A percentile compares a stretch with the other conserved stretches of the same genome.
phyloP scores from a whole-genome alignment of 2,113 vertebrate species.

The Romanogobio albipinnatus region DNA sequence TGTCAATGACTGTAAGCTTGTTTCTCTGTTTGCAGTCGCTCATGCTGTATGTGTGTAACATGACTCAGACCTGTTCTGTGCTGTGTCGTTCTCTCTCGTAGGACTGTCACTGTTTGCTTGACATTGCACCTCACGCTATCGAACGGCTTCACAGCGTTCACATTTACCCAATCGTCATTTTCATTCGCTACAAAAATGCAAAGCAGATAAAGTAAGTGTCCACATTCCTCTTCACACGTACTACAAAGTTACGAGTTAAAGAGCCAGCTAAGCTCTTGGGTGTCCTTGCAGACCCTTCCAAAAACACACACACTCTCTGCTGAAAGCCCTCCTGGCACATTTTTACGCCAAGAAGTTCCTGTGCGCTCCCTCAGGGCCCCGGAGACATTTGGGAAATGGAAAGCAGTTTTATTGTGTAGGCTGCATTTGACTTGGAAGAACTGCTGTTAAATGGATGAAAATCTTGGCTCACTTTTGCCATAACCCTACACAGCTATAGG shows the following conservation, averaged over 20 bases:
- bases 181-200: constrained; percentile 98
- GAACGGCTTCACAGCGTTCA: constrained; percentile 95
- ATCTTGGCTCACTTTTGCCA: not conserved
- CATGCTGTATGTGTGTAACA: constrained; percentile 29
- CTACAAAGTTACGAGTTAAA: not conserved
- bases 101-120: constrained; percentile 97
- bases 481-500: constrained; percentile 9
- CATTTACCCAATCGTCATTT: constrained; percentile 98
- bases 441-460: constrained; percentile 29
- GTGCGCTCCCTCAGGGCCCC: not conserved
- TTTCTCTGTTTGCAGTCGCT: constrained; percentile 15
- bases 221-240: constrained; percentile 28
- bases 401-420: constrained; percentile 6
- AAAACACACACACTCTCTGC: not conserved
- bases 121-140: constrained; percentile 94
- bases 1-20: constrained; percentile 14
- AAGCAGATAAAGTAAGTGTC: constrained; percentile 97
- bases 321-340: not conserved
- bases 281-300: not conserved
- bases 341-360: not conserved
- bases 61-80: constrained; percentile 42
- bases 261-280: constrained; percentile 1
- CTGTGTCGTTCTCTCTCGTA: constrained; percentile 64
- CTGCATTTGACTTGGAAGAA: constrained; percentile 13
- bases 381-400: constrained; percentile 5